Percentiles rank a stretch among this genome's conserved stretches.
These are phyloP conservation scores for Dromas ardeola DNA, from an alignment of 2,113 vertebrate genomes.

Conservation along the genomic window DNA sequence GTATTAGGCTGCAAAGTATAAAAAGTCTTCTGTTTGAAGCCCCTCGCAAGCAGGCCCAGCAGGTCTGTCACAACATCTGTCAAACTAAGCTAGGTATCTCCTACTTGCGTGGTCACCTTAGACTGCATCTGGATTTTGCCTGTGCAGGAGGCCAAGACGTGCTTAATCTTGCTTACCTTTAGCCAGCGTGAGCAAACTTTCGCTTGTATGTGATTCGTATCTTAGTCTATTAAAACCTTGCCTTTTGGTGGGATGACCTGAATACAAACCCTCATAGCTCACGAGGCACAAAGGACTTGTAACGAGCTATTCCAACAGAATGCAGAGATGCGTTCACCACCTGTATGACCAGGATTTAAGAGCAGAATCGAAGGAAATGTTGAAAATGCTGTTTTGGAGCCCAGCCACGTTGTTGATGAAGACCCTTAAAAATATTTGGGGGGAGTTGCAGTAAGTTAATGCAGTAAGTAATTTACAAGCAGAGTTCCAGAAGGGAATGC, in stretches of 20 bases:
- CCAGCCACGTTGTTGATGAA: not conserved
- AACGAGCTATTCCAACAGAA: not conserved
- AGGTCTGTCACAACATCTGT: not conserved
- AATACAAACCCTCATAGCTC: not conserved
- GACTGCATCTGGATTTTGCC: not conserved
- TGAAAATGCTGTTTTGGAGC: not conserved
- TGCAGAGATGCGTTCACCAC: not conserved
- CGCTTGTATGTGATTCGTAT: not conserved
- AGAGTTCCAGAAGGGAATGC: not conserved
- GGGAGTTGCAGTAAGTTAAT: not conserved
- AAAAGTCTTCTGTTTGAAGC: not conserved
- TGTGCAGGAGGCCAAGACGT: accelerated
- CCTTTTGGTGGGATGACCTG: not conserved
- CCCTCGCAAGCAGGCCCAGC: not conserved
- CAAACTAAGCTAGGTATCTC: not conserved
- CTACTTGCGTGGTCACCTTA: not conserved
- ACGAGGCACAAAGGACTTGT: accelerated
- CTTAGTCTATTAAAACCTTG: not conserved
- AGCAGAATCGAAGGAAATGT: not conserved
- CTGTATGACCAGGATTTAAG: not conserved
- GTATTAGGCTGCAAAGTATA: not conserved
- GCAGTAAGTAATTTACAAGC: not conserved
- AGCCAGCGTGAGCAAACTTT: not conserved
- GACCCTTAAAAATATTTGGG: not conserved
- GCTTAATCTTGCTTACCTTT: not conserved